These are phyloP conservation scores for Chaenocephalus aceratus DNA, from an alignment of 2,113 vertebrate species.

Conservation along the genomic window DNA sequence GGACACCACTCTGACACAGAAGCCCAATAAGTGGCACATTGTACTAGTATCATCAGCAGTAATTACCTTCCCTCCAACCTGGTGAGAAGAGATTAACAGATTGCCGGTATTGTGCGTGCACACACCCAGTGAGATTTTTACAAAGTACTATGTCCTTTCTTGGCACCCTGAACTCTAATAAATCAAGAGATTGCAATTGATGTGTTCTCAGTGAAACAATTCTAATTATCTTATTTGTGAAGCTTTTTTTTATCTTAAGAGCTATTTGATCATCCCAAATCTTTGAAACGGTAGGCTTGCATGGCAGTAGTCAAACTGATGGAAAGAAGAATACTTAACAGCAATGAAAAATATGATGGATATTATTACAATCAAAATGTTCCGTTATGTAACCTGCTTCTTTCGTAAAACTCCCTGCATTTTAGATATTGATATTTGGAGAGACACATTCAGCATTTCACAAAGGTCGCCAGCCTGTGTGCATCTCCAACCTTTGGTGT, in stretches of 20 bases:
- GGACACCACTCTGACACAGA: conserved; percentile 43
- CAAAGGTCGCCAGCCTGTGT: conserved; percentile 39
- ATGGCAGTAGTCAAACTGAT: conserved; percentile 19
- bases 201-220: conserved; percentile 58
- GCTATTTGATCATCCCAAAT: conserved; percentile 53
- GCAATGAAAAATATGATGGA: too few relatives aligned
- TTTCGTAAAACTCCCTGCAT: conserved; percentile 15
- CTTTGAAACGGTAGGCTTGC: conserved; percentile 15
- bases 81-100: conserved; percentile 28
- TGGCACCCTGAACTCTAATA: conserved; percentile 35
- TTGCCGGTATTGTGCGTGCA: conserved; percentile 21
- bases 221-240: conserved; percentile 61
- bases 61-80: conserved; percentile 44
- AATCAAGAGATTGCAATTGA: conserved; percentile 59
- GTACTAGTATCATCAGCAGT: conserved; percentile 35
- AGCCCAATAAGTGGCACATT: conserved; percentile 55
- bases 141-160: conserved; percentile 24
- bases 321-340: conserved; percentile 3
- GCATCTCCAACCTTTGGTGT: conserved; percentile 49
- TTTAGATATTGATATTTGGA: conserved; percentile 30
- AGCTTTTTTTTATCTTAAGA: conserved; percentile 56
- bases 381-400: conserved; percentile 3
- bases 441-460: conserved; percentile 34
- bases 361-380: background rate
- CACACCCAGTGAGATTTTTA: conserved; percentile 22